Evolutionary conservation across 1,140 invertebrate species (phyloP).

Genomic region (Drosophila sulfurigaster): DNA sequence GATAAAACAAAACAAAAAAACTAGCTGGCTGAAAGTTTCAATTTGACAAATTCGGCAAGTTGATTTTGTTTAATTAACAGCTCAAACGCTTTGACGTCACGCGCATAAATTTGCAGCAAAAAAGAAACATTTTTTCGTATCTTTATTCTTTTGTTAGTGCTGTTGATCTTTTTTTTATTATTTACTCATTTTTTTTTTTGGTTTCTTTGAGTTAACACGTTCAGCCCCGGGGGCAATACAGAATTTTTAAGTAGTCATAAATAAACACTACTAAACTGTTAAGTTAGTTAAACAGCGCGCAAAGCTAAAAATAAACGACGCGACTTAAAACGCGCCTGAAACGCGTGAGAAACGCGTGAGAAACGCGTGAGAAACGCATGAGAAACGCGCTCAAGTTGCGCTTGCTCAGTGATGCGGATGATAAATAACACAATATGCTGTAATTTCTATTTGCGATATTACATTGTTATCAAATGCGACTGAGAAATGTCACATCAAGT

Average conservation of each 20-base stretch:
- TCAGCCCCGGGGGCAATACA: conserved; percentile 58
- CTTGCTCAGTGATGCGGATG: conserved; percentile 8
- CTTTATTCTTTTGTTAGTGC: conserved; percentile 5
- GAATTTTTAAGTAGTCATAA: conserved; percentile 77
- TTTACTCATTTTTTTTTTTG: conserved; percentile 22
- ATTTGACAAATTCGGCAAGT: conserved; percentile 56
- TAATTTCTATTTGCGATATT: conserved; percentile 40
- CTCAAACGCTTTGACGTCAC: conserved; percentile 69
- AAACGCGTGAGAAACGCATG: conserved; percentile 7
- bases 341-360: conserved; percentile 15
- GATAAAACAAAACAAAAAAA: conserved; percentile 2
- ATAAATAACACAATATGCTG: conserved; percentile 26
- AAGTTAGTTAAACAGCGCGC: conserved; percentile 61
- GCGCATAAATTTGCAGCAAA: conserved; percentile 66
- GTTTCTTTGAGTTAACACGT: conserved; percentile 68
- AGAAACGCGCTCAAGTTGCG: not conserved
- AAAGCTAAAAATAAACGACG: conserved; percentile 59
- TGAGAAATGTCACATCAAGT: conserved; percentile 28
- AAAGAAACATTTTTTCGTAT: conserved; percentile 7
- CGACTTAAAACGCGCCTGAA: conserved; percentile 37
- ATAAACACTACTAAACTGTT: conserved; percentile 78
- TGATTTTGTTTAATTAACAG: conserved; percentile 76
- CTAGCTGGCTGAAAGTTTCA: conserved; percentile 41
- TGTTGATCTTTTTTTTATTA: conserved; percentile 28
- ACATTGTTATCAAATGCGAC: conserved; percentile 21